Evolutionary conservation across 2,888 invertebrate species (phyloP).

Genomic region (Eupithecia tripunctaria): DNA sequence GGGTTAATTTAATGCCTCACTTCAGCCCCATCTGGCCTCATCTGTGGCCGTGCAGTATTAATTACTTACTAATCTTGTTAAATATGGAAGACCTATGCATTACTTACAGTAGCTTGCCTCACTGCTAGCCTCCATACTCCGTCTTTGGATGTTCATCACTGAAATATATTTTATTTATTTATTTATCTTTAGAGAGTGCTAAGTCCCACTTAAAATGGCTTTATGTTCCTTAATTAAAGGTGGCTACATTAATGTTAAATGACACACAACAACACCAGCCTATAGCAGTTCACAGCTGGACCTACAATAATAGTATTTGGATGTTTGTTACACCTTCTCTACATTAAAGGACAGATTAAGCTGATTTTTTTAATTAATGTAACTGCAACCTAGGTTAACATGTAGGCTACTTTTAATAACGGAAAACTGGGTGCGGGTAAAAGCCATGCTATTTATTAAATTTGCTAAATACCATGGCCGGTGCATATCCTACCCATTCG

Average conservation of each 20-base stretch:
- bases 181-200: too few species aligned
- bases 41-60: too few species aligned
- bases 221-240: background rate
- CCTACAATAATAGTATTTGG: background rate
- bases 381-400: background rate
- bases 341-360: background rate
- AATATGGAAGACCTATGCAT: background rate
- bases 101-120: constrained; percentile 74
- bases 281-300: background rate
- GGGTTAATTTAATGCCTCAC: too few species aligned
- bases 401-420: too few species aligned
- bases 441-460: background rate
- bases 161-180: background rate
- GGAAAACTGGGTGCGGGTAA: background rate
- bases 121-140: constrained; percentile 65
- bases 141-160: constrained; percentile 52
- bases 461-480: background rate
- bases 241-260: background rate
- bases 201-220: background rate
- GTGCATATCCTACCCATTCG: background rate
- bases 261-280: background rate
- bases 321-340: background rate
- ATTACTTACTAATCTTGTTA: background rate
- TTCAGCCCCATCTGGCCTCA: too few species aligned
- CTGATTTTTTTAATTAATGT: background rate